Base-by-base conservation (phyloP, 1,140 invertebrate genomes). In the Drosophila mojavensis region DNA sequence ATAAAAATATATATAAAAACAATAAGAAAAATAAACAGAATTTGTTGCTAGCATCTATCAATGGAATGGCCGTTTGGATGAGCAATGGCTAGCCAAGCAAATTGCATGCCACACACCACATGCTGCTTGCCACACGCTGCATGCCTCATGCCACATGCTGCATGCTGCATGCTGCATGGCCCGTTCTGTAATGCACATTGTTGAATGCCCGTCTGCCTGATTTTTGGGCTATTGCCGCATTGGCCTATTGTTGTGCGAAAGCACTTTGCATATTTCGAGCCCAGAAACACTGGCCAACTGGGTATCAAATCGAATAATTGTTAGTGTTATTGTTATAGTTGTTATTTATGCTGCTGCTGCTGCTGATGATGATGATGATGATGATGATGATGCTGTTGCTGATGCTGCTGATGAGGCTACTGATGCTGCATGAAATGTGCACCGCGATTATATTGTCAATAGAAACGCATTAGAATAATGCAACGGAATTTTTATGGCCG, bases 401-500 rank as follows among this genome's bases (percentile, higher is more conserved):
- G 60, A 5, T 9, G 36, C 13, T 56, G 30, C 6, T 47, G 54
- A 15, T 55, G 53, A 30, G n/a, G 53, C 43, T 48, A 28, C 30
- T 43, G 61, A 26, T 53, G 56, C 47, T 11, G 70, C 70, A 59
- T 67, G 39, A 67, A 73, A 72, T 78, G 64, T 78, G 61, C 54
- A 78, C 75, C 36, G 76, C 72, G 76, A 73, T 86, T 75, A 72
- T 79, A 79, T 84, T 79, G 78, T 72, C 82, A 86, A 81, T 81
- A 86, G 79, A 85, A 88, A 62, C 67, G 64, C 79, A 82, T 88
- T 82, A 88, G 79, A 85, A 85, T 85, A 86, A 86, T 82, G 78
- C 66, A 68, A 48, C 28, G 45, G 50, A 33, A 61, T 24, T 56
- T 45, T 43, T 64, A 9, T 43, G 26, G 36, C 13, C 11, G 2